Conservation (phyloP, 2,113 vertebrate species). For the Psilopsiagon aurifrons region DNA sequence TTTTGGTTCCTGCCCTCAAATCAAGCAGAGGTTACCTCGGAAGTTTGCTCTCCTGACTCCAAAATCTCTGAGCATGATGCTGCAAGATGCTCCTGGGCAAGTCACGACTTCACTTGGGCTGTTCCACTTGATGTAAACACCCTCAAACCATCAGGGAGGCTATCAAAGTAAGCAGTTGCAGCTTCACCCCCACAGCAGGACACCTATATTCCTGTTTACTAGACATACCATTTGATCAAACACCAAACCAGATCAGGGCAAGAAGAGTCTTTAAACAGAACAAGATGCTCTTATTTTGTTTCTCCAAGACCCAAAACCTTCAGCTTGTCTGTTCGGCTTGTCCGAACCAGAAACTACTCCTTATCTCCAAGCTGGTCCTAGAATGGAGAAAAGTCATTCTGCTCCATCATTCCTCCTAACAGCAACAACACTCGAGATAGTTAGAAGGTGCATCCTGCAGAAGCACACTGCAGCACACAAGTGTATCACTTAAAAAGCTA, state of each 20-base stretch:
- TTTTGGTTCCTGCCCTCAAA: background rate
- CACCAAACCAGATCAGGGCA: background rate
- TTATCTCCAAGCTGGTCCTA: background rate
- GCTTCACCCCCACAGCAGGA: background rate
- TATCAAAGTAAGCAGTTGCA: rapidly evolving
- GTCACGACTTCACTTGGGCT: background rate
- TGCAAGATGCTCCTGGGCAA: background rate
- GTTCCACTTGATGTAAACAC: background rate
- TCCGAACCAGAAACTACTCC: background rate
- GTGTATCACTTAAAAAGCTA: background rate
- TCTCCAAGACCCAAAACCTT: background rate
- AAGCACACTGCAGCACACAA: rapidly evolving
- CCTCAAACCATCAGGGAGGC: background rate
- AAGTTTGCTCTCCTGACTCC: background rate
- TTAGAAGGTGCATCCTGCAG: background rate
- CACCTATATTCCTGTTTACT: background rate
- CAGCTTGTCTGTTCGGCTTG: background rate
- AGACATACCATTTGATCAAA: background rate
- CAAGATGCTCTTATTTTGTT: background rate
- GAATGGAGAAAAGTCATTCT: background rate
- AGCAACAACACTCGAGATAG: background rate
- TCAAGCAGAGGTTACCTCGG: background rate
- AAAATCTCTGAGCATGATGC: background rate
- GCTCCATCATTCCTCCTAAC: background rate
- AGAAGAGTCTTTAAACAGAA: background rate